Percentiles rank a stretch among this genome's conserved stretches.
Conservation (phyloP, 1,140 invertebrate species). For the Triops longicaudatus region DNA sequence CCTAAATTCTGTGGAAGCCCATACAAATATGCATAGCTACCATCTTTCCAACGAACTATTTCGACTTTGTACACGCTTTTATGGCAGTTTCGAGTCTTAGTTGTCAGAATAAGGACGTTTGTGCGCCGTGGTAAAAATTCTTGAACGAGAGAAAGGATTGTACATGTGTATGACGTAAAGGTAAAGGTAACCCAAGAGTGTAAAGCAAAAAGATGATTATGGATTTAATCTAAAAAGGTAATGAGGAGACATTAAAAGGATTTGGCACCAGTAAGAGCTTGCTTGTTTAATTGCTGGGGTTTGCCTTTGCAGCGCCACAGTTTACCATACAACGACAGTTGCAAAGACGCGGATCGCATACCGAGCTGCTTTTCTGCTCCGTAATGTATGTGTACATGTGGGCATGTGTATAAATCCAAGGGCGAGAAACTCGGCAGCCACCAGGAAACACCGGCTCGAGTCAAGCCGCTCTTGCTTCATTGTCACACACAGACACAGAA, state of each 20-base stretch:
- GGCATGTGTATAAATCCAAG: background rate
- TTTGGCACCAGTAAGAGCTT: background rate
- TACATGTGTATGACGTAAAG: too few species aligned
- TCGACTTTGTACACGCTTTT: too few species aligned
- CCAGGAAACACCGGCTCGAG: background rate
- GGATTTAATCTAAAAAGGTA: background rate
- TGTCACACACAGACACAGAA: background rate
- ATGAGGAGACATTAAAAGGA: slow-evolving; percentile 2
- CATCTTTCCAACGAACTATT: too few species aligned
- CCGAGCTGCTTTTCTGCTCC: background rate
- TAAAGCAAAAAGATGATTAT: too few species aligned
- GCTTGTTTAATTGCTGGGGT: background rate
- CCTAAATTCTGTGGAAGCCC: too few species aligned
- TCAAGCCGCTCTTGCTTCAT: background rate
- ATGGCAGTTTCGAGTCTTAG: too few species aligned
- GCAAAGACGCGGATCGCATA: background rate
- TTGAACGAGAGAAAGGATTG: too few species aligned
- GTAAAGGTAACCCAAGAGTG: too few species aligned
- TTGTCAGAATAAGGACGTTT: too few species aligned
- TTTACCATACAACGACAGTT: background rate
- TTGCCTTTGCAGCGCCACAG: background rate
- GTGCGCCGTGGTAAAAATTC: too few species aligned
- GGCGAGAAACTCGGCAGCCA: slow-evolving; percentile 4
- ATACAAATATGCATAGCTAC: too few species aligned
- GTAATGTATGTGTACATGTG: background rate